Evolutionary conservation across 2,113 vertebrate species (phyloP), one percentile per base, ranked within the genome.

Genomic region (Sialia sialis): DNA sequence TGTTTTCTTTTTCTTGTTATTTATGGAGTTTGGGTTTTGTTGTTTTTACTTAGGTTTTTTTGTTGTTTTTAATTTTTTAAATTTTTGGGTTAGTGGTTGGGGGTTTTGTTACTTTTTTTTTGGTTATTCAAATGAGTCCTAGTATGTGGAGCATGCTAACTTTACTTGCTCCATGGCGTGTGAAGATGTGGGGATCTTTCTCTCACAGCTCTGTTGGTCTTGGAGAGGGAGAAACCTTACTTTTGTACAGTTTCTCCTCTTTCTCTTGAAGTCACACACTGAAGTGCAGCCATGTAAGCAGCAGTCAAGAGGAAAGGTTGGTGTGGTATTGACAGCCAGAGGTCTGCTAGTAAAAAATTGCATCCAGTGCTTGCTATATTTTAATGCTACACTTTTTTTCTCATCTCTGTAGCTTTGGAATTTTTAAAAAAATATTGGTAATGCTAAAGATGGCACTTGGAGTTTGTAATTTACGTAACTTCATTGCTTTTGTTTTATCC

Each of bases 271-370:
- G 49, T 49, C 8, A 9, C 46, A 54, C 39, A 34, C 29, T 64
- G 32, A 79, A 70, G 18, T 2, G 0, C n/a, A 80, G 30, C n/a
- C 26, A 7, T 46, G 30, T 63, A 32, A 83, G 43, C 29, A 58
- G 10, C 10, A 83, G 58, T 26, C 20, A 46, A 76, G 67, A 70
- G 38, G 38, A 70, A 52, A 25, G 13, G 6, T 29, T 63, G 39
- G 6, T 0, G 0, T 58, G 38, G 25, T 55, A 20, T 2, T 51
- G 79, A 22, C 17, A 70, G 4, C 38, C 46, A 32, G 16, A 78
- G 16, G 32, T 74, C 16, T 59, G 2, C n/a, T 25, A 16, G 36
- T 64, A 75, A 68, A 11, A 64, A 69, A 23, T 14, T 30, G 27
- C 9, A 13, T 43, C 27, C 21, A 44, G 14, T 77, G n/a, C 78